Conservation (phyloP, 2,113 vertebrate genomes). For the Ptilorrhoa leucosticta region DNA sequence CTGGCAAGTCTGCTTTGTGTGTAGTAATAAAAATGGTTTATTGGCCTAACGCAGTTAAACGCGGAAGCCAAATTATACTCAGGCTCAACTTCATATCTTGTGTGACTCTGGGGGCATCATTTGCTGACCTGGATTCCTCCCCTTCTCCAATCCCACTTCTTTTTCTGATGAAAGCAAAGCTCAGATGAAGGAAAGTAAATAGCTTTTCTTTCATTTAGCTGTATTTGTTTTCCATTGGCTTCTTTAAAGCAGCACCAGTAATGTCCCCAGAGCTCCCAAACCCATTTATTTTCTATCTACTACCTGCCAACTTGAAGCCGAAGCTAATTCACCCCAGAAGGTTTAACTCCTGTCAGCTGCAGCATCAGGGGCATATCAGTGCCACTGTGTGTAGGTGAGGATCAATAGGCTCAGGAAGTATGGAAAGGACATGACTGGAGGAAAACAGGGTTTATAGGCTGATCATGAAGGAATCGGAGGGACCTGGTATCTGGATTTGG, state of each 20-base stretch:
- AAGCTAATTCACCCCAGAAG: constrained; percentile 51
- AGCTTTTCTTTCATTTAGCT: constrained; percentile 39
- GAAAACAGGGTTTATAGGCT: background rate
- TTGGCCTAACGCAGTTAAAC: constrained; percentile 43
- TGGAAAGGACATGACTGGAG: background rate
- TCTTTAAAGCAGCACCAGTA: background rate
- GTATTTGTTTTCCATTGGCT: constrained; percentile 19
- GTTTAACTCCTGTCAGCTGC: constrained; percentile 7
- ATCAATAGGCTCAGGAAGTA: background rate
- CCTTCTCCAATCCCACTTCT: background rate
- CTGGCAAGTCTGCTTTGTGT: constrained; percentile 55
- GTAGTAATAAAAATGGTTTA: constrained; percentile 76
- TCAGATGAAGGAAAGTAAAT: constrained; percentile 36
- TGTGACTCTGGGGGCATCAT: background rate
- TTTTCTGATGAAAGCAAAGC: constrained; percentile 17
- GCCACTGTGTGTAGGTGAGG: background rate
- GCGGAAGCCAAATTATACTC: constrained; percentile 41
- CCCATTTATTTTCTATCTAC: constrained; percentile 51
- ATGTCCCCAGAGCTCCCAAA: constrained; percentile 37
- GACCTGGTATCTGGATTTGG: background rate
- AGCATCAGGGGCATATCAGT: background rate
- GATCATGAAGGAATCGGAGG: background rate
- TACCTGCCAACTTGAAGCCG: background rate
- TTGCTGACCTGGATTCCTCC: constrained; percentile 27
- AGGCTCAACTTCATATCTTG: background rate